Base-by-base conservation (phyloP, 2,888 invertebrate genomes). In the Tenthredo notha region DNA sequence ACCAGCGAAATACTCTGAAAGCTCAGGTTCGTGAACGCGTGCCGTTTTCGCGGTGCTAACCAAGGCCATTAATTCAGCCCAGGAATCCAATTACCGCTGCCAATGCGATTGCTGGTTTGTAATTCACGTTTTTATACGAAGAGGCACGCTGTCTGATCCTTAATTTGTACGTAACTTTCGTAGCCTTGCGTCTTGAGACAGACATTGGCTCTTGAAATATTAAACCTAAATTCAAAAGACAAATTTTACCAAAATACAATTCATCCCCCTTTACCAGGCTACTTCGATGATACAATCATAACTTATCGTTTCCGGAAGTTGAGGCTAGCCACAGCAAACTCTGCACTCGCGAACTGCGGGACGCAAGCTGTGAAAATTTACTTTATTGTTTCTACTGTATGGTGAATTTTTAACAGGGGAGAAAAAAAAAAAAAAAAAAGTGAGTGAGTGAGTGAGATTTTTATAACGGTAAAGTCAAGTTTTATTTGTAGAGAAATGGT, bases 61-160 rank as follows among this genome's bases (percentile, higher is more conserved):
- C 33, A 37, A 25, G 61, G 58, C 61, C 80, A 80, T 80, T 80
- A 80, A 61, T 80, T 80, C 21, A n/a, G 12, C 58, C 37, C 37
- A 61, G 80, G 80, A 80, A 80, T 80, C 80, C 80, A 80, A 80
- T 80, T 61, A 80, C 61, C 61, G 37, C 37, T 80, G 15, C 61
- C 58, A 40, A 80, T 61, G 33, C 80, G 40, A 61, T 80, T 40
- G 37, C 37, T 80, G 61, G 37, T 61, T 80, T 80, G 33, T 33
- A 80, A 80, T 80, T 80, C 50, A 50, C 37, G 33, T 61, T 61
- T 58, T 61, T 80, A 15, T 77, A 29, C 29, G 54, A 18, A 61
- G n/a, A n/a, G 33, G 25, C 61, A 61, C 61, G 21, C 61, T 61
- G 61, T 37, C 70, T 33, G 18, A n/a, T 70, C 25, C 18, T 37